A percentile compares a stretch with the other conserved stretches of the same genome.
These are phyloP conservation scores for Pachydiplax longipennis DNA, from an alignment of 2,888 invertebrate species.

Conservation along the genomic window DNA sequence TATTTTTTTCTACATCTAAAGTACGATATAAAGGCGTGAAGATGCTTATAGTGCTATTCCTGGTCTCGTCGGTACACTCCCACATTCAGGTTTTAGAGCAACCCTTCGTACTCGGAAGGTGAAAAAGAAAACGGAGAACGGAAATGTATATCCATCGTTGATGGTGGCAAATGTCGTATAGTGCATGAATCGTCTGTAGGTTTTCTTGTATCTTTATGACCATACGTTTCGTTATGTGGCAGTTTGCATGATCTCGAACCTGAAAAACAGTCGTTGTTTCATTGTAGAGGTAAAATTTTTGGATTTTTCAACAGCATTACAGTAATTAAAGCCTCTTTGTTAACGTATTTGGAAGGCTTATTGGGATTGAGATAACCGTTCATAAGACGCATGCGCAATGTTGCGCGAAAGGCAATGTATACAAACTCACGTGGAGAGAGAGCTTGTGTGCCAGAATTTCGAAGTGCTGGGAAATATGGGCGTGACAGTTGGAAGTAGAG, in stretches of 20 bases:
- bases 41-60: not conserved
- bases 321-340: slow-evolving; percentile 10
- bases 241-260: not conserved
- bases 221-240: not conserved
- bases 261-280: not conserved
- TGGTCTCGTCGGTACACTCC: slow-evolving; percentile 20
- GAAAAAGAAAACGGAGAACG: slow-evolving; percentile 46
- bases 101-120: slow-evolving; percentile 30
- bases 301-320: not conserved
- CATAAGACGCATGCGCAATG: slow-evolving; percentile 50
- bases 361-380: slow-evolving; percentile 27
- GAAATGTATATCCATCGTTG: slow-evolving; percentile 49
- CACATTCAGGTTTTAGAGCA: slow-evolving; percentile 32
- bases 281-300: slow-evolving; percentile 15
- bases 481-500: not conserved
- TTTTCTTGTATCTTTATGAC: not conserved
- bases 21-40: not conserved
- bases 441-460: not conserved
- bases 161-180: slow-evolving; percentile 47
- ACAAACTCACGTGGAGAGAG: slow-evolving; percentile 51
- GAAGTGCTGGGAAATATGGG: not conserved
- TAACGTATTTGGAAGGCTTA: slow-evolving; percentile 35
- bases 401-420: slow-evolving; percentile 47
- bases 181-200: not conserved
- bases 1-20: no score